Evolutionary conservation across 2,113 vertebrate species (phyloP).

Genomic region (Nycticryphes semicollaris): DNA sequence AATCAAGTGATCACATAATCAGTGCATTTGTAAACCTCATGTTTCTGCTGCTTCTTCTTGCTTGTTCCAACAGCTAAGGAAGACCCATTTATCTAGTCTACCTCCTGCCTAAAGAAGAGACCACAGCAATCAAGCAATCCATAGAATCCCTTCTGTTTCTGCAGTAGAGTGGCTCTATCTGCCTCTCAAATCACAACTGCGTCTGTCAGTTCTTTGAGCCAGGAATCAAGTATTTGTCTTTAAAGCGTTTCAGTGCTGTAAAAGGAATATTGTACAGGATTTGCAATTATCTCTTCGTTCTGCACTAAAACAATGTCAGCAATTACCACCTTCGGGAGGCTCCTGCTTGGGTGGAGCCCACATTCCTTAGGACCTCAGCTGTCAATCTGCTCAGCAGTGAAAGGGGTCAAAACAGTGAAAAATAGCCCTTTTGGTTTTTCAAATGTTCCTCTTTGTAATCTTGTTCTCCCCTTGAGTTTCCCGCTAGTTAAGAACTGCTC

Average conservation of each 20-base stretch:
- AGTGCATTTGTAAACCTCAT: background rate
- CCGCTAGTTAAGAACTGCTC: background rate
- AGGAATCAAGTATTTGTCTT: background rate
- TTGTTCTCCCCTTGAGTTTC: background rate
- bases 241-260: background rate
- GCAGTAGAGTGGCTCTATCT: background rate
- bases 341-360: background rate
- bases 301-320: background rate
- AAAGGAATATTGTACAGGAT: background rate
- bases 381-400: background rate
- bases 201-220: background rate
- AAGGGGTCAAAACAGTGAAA: background rate
- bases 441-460: background rate
- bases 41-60: background rate
- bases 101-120: background rate
- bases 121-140: background rate
- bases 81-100: background rate
- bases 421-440: background rate
- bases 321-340: background rate
- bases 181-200: background rate
- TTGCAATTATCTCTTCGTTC: background rate
- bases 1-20: background rate
- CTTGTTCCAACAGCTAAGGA: background rate
- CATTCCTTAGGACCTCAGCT: background rate
- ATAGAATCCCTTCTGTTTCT: background rate